Evolutionary conservation across 1,140 invertebrate species (phyloP), one percentile per base, ranked within the genome.

Genomic region (Brachionus manjavacas): DNA sequence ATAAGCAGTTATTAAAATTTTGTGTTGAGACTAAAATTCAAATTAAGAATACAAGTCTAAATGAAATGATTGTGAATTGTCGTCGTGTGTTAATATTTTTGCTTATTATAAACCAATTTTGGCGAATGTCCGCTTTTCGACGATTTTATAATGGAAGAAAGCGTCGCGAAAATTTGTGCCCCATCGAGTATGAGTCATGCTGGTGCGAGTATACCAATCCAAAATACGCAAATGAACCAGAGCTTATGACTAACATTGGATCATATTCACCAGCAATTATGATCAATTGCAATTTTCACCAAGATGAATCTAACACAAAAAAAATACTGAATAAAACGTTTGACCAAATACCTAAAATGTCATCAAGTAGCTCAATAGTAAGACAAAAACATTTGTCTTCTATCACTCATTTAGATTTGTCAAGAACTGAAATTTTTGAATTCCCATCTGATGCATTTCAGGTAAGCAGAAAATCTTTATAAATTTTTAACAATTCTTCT

Each of bases 401-500:
- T 7, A 35, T 81, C 9, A 81, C 79, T 35, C 64, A 81, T 66
- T 43, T 81, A 41, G 79, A 81, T 64, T 46, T 81, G n/a, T 81
- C 79, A 12, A 16, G 79, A 81, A 81, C 79, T 64, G 31, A 64
- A 16, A 81, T 81, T 23, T 43, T 28, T 12, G 79, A 81, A 68
- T 43, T 81, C 20, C 79, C 79, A 35, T 64, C 79, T 41, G 79
- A 81, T 64, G 49, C 79, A 4, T 81, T 81, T 81, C 52, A 81
- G 64, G 79, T 81, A 35, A 46, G 43, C 43, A 46, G 14, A 46
- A 3, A 31, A n/a, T n/a, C n/a, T n/a, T n/a, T n/a, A n/a, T n/a
- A n/a, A n/a, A n/a, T n/a, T n/a, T n/a, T n/a, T n/a, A n/a, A n/a
- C n/a, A n/a, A n/a, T n/a, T n/a, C n/a, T n/a, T n/a, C n/a, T n/a